A percentile compares a stretch with the other conserved stretches of the same genome.
phyloP scores from a whole-genome alignment of 2,113 vertebrate genomes.

The Zosterops borbonicus region DNA sequence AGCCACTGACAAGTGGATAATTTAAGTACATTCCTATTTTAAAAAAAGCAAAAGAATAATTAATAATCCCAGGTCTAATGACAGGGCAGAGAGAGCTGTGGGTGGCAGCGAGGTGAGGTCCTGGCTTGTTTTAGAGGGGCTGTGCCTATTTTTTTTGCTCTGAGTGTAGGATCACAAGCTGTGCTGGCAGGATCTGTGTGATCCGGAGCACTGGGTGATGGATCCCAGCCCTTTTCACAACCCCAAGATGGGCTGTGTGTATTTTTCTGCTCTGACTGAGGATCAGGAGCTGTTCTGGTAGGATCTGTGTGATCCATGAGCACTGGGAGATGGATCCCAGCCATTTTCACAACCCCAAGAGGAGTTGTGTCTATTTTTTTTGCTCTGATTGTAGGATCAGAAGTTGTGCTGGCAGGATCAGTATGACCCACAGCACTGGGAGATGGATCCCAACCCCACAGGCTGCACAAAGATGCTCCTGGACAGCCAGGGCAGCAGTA shows the following conservation, averaged over 20 bases:
- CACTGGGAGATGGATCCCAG: background rate
- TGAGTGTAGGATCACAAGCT: background rate
- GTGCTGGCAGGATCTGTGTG: background rate
- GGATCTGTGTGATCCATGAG: background rate
- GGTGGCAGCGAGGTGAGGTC: background rate
- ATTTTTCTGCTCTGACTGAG: background rate
- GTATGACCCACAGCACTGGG: rapidly evolving
- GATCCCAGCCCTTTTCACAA: background rate
- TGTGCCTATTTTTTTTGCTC: background rate
- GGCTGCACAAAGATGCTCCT: background rate
- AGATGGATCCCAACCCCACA: rapidly evolving
- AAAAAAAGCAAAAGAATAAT: background rate
- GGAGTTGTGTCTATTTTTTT: background rate
- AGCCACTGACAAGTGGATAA: background rate
- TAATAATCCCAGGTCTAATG: background rate
- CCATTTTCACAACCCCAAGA: background rate
- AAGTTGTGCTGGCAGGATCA: background rate
- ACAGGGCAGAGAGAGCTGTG: background rate
- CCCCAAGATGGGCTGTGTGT: background rate
- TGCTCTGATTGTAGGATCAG: background rate
- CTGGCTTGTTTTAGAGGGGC: background rate
- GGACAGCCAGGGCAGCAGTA: background rate
- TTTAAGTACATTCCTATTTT: background rate
- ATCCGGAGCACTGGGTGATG: rapidly evolving
- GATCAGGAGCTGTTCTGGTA: background rate